These are phyloP conservation scores for Leptopterna dolabrata DNA, from an alignment of 2,888 invertebrate genomes.

Conservation along the genomic window DNA sequence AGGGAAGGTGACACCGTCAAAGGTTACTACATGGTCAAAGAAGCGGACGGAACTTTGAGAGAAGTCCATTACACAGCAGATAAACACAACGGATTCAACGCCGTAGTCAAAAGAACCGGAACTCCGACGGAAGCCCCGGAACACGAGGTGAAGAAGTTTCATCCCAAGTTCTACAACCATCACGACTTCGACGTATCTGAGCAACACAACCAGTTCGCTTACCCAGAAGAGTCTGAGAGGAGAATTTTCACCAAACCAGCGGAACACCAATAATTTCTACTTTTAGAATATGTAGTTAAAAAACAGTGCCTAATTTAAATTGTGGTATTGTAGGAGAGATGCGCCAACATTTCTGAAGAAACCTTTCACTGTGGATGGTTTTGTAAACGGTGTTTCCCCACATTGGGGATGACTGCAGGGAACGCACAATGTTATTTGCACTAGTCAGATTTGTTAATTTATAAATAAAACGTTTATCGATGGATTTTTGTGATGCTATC, in stretches of 20 bases:
- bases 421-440: not conserved
- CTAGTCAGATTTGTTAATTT: not conserved
- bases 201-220: not conserved
- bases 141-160: slow-evolving; percentile 23
- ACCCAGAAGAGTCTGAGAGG: not conserved
- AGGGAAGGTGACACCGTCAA: slow-evolving; percentile 68
- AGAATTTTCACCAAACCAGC: not conserved
- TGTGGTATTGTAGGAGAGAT: not conserved
- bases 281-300: too few species aligned
- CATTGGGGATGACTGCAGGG: slow-evolving; percentile 11
- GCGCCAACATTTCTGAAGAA: not conserved
- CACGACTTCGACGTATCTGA: not conserved
- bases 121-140: slow-evolving; percentile 36
- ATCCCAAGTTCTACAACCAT: not conserved
- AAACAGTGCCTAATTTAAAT: too few species aligned
- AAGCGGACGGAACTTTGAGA: slow-evolving; percentile 62
- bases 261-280: not conserved
- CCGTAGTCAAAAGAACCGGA: slow-evolving; percentile 62
- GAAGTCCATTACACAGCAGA: slow-evolving; percentile 24
- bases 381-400: slow-evolving; percentile 28
- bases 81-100: too few species aligned
- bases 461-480: not conserved
- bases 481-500: too few species aligned
- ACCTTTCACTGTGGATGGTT: not conserved
- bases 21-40: slow-evolving; percentile 67